Evolutionary conservation across 1,140 invertebrate genomes (phyloP).

Genomic region (Zaprionus camerounensis): DNA sequence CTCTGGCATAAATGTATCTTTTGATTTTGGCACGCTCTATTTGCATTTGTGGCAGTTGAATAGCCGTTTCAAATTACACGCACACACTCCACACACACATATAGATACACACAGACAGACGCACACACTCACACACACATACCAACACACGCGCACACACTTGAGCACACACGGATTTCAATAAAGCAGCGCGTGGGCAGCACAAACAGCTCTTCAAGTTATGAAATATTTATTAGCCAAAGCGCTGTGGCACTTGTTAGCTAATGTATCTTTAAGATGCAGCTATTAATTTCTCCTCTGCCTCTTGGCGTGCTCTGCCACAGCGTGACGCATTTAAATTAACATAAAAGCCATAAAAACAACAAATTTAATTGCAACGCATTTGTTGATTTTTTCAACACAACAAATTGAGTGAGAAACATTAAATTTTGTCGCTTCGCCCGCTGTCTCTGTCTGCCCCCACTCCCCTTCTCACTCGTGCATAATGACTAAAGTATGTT

Average conservation of each 20-base stretch:
- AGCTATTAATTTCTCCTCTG: slow-evolving; percentile 63
- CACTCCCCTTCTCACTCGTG: background rate
- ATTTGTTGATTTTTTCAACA: slow-evolving; percentile 69
- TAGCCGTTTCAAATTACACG: slow-evolving; percentile 38
- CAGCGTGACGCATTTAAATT: slow-evolving; percentile 65
- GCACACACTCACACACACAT: background rate
- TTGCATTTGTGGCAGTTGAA: slow-evolving; percentile 37
- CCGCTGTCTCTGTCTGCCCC: slow-evolving; percentile 1
- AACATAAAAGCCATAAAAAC: slow-evolving; percentile 65
- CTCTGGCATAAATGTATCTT: slow-evolving; percentile 32
- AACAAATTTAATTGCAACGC: slow-evolving; percentile 71
- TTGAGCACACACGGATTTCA: slow-evolving; percentile 3
- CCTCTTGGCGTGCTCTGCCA: background rate
- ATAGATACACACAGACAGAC: no score
- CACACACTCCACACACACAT: background rate
- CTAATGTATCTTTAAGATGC: slow-evolving; percentile 39
- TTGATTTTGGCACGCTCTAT: slow-evolving; percentile 58
- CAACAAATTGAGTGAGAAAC: slow-evolving; percentile 82
- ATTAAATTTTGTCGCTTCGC: slow-evolving; percentile 65
- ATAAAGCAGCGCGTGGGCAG: slow-evolving; percentile 26
- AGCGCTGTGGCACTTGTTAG: slow-evolving; percentile 36
- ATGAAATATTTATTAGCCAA: slow-evolving; percentile 58
- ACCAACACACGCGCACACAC: background rate
- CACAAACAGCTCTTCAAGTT: slow-evolving; percentile 7
- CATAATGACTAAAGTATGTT: slow-evolving; percentile 53